Evolutionary conservation across 2,888 invertebrate species (phyloP).

Genomic region (Glaucopsyche alexis): DNA sequence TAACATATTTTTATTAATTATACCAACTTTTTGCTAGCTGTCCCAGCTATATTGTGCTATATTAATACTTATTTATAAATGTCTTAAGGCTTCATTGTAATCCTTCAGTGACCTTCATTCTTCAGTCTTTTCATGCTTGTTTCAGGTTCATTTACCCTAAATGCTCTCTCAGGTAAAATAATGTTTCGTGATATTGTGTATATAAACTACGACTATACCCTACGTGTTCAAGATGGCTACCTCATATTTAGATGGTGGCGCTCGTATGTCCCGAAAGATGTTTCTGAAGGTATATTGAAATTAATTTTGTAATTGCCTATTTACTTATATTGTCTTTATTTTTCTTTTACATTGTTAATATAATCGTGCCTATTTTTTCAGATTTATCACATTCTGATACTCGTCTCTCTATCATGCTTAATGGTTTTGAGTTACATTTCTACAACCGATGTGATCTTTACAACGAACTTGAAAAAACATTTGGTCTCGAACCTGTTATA

Average conservation of each 20-base stretch:
- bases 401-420: constrained; percentile 92
- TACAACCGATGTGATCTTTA: constrained; percentile 96
- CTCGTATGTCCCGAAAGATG: constrained; percentile 95
- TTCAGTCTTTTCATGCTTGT: constrained; percentile 38
- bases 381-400: constrained; percentile 98
- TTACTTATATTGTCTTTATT: constrained; percentile 29
- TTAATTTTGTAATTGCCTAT: not conserved
- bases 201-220: constrained; percentile 95
- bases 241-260: constrained; percentile 99
- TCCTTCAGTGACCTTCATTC: too few relatives aligned
- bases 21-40: too few relatives aligned
- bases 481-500: constrained; percentile 90
- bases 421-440: constrained; percentile 96
- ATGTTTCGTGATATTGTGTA: constrained; percentile 98
- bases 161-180: constrained; percentile 98
- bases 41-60: too few relatives aligned
- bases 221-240: constrained; percentile 97
- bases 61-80: too few relatives aligned
- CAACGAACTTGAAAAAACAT: constrained; percentile 90
- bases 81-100: too few relatives aligned
- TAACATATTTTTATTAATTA: too few relatives aligned
- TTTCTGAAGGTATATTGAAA: constrained; percentile 87
- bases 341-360: constrained; percentile 27
- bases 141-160: constrained; percentile 95
- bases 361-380: constrained; percentile 58